These are phyloP conservation scores for Coryphaenoides rupestris DNA, from an alignment of 2,113 vertebrate species.

Conservation along the genomic window DNA sequence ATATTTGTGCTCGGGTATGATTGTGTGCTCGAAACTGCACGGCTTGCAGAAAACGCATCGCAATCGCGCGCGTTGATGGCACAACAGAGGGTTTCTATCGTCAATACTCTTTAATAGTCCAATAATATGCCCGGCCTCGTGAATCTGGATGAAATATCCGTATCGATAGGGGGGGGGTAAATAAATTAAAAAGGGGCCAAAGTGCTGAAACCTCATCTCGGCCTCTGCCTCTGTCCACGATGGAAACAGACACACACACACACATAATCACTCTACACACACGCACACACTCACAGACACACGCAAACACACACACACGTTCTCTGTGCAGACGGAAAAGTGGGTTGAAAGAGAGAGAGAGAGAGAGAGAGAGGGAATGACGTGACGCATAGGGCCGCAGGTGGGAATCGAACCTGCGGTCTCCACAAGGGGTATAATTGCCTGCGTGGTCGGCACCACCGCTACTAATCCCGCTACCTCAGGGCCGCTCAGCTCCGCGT, in stretches of 20 bases:
- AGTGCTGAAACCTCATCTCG: constrained; percentile 36
- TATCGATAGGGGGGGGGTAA: constrained; percentile 44
- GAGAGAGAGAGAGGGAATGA: too few relatives aligned
- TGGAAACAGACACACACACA: constrained; percentile 15
- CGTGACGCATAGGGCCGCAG: too few relatives aligned
- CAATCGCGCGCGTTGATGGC: constrained; percentile 43
- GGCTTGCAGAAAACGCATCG: constrained; percentile 41
- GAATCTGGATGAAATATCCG: constrained; percentile 40
- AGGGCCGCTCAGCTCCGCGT: too few relatives aligned
- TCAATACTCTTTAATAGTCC: constrained; percentile 46
- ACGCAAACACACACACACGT: too few relatives aligned
- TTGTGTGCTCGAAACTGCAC: constrained; percentile 49
- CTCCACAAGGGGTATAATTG: too few relatives aligned
- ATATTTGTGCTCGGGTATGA: constrained; percentile 48
- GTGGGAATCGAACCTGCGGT: too few relatives aligned
- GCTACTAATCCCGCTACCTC: too few relatives aligned
- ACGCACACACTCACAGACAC: too few relatives aligned
- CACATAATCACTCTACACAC: background rate
- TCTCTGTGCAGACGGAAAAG: too few relatives aligned
- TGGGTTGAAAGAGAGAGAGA: too few relatives aligned
- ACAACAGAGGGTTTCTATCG: constrained; percentile 47
- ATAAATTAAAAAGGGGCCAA: constrained; percentile 37
- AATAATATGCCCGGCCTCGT: constrained; percentile 33
- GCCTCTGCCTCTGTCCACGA: constrained; percentile 28
- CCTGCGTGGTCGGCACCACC: too few relatives aligned